Percentiles rank a stretch among this genome's conserved stretches.
Conservation (phyloP, 2,888 invertebrate species). For the Pecten maximus region DNA sequence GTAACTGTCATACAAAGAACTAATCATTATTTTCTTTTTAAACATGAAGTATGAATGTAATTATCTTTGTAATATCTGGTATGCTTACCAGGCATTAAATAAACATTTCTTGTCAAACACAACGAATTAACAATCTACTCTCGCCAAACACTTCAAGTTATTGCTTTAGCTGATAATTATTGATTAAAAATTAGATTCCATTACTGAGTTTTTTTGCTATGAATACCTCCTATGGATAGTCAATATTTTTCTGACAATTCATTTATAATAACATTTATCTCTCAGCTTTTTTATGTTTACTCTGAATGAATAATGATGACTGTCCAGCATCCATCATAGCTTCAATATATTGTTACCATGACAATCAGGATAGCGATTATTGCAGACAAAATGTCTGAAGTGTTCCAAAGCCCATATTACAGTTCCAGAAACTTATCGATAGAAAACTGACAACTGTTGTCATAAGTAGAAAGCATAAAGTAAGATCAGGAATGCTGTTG, state of each 20-base stretch:
- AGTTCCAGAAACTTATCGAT: background rate
- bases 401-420: background rate
- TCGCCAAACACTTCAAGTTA: background rate
- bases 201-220: background rate
- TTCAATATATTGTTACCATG: slow-evolving; percentile 11
- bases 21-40: background rate
- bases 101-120: slow-evolving; percentile 16
- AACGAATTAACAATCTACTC: slow-evolving; percentile 15
- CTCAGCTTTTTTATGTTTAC: background rate
- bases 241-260: slow-evolving; percentile 21
- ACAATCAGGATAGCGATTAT: background rate
- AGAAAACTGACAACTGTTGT: background rate
- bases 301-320: background rate
- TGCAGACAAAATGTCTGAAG: slow-evolving; percentile 13
- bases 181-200: slow-evolving; percentile 17
- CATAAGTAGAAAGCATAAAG: background rate
- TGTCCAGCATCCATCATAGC: background rate
- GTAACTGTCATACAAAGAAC: background rate
- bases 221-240: background rate
- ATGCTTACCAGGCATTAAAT: background rate
- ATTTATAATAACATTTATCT: slow-evolving; percentile 13
- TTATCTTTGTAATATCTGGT: background rate
- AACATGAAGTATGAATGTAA: background rate
- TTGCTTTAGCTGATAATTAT: background rate
- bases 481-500: background rate